Percentiles rank a stretch among this genome's conserved stretches.
Conservation (phyloP, 2,888 invertebrate species). For the Pristionchus japonicus region DNA sequence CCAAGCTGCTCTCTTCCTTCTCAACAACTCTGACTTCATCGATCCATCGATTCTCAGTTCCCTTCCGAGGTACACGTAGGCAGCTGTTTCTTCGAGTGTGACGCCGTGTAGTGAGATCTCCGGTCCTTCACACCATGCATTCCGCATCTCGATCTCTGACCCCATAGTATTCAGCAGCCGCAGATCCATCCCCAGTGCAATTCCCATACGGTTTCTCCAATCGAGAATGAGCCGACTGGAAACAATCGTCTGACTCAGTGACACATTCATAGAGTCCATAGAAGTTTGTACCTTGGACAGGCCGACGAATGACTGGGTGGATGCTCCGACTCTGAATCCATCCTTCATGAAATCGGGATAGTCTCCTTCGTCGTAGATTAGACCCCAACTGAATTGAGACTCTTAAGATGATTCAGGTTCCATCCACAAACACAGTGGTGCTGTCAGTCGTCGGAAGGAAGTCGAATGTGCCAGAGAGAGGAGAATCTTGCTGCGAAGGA, state of each 20-base stretch:
- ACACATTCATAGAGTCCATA: too few species aligned
- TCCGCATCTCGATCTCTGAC: too few species aligned
- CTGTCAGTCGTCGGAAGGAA: slow-evolving; percentile 32
- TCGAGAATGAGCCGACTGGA: not conserved
- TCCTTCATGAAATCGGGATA: not conserved
- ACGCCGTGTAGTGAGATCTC: too few species aligned
- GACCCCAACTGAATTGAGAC: not conserved
- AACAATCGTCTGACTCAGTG: not conserved
- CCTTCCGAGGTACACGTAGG: too few species aligned
- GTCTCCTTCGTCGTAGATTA: not conserved
- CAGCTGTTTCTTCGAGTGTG: too few species aligned
- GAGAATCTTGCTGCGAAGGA: slow-evolving; percentile 31
- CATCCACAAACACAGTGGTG: slow-evolving; percentile 18
- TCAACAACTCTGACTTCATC: too few species aligned
- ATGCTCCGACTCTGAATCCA: not conserved
- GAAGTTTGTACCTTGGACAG: not conserved
- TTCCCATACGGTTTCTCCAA: not conserved
- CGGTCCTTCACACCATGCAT: too few species aligned
- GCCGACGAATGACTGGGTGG: not conserved
- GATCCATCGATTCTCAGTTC: too few species aligned
- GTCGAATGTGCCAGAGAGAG: not conserved
- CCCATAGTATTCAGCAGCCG: not conserved
- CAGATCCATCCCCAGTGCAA: not conserved
- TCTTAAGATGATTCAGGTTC: not conserved
- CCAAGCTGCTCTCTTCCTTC: too few species aligned